Percentiles rank a stretch among this genome's conserved stretches.
phyloP scores from a whole-genome alignment of 2,797 vertebrate species.

The Leptodactylus fallax region DNA sequence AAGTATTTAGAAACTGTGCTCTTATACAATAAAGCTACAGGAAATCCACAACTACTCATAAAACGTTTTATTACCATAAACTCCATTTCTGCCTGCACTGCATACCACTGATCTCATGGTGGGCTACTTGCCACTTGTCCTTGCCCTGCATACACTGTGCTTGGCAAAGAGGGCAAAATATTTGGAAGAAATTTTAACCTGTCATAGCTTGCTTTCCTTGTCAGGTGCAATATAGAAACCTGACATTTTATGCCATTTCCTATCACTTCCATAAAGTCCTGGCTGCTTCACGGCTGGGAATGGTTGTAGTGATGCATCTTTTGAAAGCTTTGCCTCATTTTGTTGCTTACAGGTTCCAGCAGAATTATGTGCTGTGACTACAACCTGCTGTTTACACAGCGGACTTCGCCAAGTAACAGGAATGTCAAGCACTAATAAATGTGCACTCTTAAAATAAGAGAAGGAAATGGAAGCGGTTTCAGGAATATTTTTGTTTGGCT shows the following conservation, averaged over 20 bases:
- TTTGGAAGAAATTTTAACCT: background rate
- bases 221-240: background rate
- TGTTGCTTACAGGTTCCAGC: slow-evolving; percentile 31
- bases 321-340: slow-evolving; percentile 37
- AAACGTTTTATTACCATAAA: background rate
- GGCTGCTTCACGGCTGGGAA: background rate
- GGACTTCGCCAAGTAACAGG: slow-evolving; percentile 36
- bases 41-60: too few relatives aligned
- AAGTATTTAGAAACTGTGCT: too few relatives aligned
- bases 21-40: background rate
- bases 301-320: slow-evolving; percentile 22
- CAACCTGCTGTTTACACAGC: slow-evolving; percentile 40
- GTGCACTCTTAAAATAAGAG: slow-evolving; percentile 42
- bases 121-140: background rate
- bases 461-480: slow-evolving; percentile 3
- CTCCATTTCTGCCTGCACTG: background rate
- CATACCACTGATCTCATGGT: background rate
- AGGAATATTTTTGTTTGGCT: slow-evolving; percentile 33
- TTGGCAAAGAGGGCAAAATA: background rate
- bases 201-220: background rate
- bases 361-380: slow-evolving; percentile 49
- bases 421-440: slow-evolving; percentile 43
- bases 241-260: background rate
- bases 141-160: background rate
- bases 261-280: background rate